A percentile compares a stretch with the other conserved stretches of the same genome.
phyloP scores from a whole-genome alignment of 1,140 invertebrate genomes.

The Drosophila lowei region DNA sequence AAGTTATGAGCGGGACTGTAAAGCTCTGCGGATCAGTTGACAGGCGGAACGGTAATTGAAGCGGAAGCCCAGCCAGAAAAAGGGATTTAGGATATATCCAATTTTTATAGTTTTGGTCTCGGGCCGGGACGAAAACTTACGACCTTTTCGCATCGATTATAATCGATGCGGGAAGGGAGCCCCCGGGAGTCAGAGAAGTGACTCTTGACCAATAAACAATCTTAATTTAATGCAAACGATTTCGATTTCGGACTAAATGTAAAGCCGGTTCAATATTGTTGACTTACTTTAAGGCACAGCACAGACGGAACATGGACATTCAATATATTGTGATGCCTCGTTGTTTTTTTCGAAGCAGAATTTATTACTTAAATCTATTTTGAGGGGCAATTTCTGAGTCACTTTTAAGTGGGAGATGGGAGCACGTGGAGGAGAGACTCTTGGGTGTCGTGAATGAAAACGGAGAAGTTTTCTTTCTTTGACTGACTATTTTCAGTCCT shows the following conservation, averaged over 20 bases:
- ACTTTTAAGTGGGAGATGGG: neutral
- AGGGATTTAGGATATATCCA: slow-evolving; percentile 63
- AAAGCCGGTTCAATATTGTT: slow-evolving; percentile 45
- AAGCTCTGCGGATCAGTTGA: slow-evolving; percentile 59
- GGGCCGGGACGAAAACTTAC: slow-evolving; percentile 32
- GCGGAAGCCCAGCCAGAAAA: slow-evolving; percentile 3
- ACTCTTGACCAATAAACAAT: slow-evolving; percentile 47
- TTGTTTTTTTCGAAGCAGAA: neutral
- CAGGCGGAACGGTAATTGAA: slow-evolving; percentile 50
- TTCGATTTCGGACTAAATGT: slow-evolving; percentile 42
- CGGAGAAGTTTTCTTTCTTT: too few species aligned
- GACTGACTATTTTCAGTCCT: too few species aligned
- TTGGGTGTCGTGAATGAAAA: neutral
- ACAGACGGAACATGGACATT: too few species aligned
- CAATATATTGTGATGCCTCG: slow-evolving; percentile 3
- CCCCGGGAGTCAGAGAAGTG: neutral
- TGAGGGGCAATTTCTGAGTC: slow-evolving; percentile 1
- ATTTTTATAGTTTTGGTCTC: slow-evolving; percentile 63
- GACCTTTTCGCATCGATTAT: slow-evolving; percentile 36
- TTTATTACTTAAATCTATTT: slow-evolving; percentile 21
- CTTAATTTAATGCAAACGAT: slow-evolving; percentile 62
- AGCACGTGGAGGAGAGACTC: neutral
- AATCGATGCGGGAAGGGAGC: neutral
- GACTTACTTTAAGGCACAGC: slow-evolving; percentile 1
- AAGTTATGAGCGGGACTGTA: slow-evolving; percentile 51